Evolutionary conservation across 1,140 invertebrate species (phyloP), one percentile per base, ranked within the genome.

Genomic region (Eupristina koningsbergeri): DNA sequence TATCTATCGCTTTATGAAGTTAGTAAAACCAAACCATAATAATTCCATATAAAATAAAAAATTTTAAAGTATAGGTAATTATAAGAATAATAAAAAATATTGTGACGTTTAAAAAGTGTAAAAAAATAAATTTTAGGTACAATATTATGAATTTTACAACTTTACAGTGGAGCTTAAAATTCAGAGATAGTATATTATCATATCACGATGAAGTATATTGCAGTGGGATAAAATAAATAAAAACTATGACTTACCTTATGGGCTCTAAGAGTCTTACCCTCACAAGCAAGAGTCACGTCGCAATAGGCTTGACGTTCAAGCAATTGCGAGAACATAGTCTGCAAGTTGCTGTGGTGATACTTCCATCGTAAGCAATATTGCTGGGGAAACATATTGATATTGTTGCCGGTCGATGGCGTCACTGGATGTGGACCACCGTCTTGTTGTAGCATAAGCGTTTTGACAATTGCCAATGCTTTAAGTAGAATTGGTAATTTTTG

Each of bases 361-460:
- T 97, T 97, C 97, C 97, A 97, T 92, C 96, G 93, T 84, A 98
- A 93, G 91, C 96, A 98, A 93, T 97, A 98, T 93, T 97, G 96
- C 92, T 97, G 96, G 75, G 96, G 95, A 91, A 94, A 93, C 95
- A 96, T 95, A 90, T 92, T 93, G 86, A 82, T 87, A 87, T 81
- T 86, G 84, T 83, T 86, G 87, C 82, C 17, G 22, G 81, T 63
- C 45, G 79, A 80, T 36, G 86, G 81, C 87, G 87, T 86, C 31
- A 83, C 73, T 77, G 64, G 81, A 34, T 75, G 84, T 84, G 87
- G 84, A 79, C 77, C 67, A 86, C 87, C 88, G 84, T 88, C 89
- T 89, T 90, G 90, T 79, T 91, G 90, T 88, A 91, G 89, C 90
- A 91, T 91, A 88, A 90, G 90, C 88, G n/a, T 36, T 45, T 73